These are phyloP conservation scores for Heliconius erato DNA, from an alignment of 2,888 invertebrate genomes.

Conservation along the genomic window DNA sequence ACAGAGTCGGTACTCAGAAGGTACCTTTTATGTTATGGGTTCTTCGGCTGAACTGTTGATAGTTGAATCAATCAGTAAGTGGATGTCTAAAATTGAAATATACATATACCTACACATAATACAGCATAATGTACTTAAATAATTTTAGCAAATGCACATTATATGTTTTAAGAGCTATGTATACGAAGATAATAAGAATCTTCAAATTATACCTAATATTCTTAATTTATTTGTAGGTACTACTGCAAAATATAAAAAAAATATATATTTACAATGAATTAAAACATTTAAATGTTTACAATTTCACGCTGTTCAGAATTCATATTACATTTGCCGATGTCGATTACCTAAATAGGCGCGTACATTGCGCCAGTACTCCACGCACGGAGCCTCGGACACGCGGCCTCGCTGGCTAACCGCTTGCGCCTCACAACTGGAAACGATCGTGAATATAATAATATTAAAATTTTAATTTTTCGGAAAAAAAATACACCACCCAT, in stretches of 20 bases:
- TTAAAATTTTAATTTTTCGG: slow-evolving; percentile 37
- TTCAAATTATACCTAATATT: neutral
- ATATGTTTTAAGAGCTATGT: no score
- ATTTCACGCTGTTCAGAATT: neutral
- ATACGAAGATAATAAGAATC: neutral
- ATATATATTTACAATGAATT: no score
- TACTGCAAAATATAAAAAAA: no score
- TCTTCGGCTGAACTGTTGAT: neutral
- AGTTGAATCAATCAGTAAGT: neutral
- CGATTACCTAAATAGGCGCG: no score
- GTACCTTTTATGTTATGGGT: neutral
- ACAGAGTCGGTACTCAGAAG: no score
- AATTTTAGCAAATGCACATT: no score
- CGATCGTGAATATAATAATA: slow-evolving; percentile 31
- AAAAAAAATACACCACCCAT: slow-evolving; percentile 34
- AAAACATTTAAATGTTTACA: neutral
- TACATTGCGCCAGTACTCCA: neutral
- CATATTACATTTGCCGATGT: neutral
- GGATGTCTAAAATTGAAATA: neutral
- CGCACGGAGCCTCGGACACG: neutral
- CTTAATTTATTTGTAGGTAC: neutral
- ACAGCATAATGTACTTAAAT: neutral
- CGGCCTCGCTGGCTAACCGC: neutral
- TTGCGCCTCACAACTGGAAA: neutral
- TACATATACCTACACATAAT: neutral